A percentile compares a stretch with the other conserved stretches of the same genome.
Evolutionary conservation across 2,888 invertebrate species (phyloP).

Genomic region (Laspeyria flexula): DNA sequence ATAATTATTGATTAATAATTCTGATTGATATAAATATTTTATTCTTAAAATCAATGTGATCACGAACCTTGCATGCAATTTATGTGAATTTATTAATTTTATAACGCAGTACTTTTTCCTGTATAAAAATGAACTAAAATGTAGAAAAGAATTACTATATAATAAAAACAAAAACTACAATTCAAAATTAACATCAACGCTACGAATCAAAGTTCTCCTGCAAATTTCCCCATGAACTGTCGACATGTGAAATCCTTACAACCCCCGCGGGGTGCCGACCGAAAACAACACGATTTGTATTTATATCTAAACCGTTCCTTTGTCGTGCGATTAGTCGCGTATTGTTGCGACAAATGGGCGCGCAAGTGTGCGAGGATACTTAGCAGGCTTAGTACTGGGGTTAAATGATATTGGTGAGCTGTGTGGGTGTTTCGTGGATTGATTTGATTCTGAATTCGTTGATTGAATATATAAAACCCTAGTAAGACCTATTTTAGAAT

Average conservation of each 20-base stretch:
- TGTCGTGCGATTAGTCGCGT: conserved; percentile 81
- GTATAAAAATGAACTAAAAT: too few relatives aligned
- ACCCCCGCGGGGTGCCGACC: conserved; percentile 62
- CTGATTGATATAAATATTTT: too few relatives aligned
- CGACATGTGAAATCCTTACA: conserved; percentile 33
- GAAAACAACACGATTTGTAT: conserved; percentile 85
- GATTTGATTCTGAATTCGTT: conserved; percentile 2
- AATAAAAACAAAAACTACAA: conserved; percentile 6
- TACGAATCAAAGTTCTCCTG: conserved; percentile 8
- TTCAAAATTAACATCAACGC: too few relatives aligned
- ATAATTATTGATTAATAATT: too few relatives aligned
- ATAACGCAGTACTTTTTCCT: too few relatives aligned
- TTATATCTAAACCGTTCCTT: conserved; percentile 82
- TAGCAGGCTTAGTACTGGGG: conserved; percentile 49
- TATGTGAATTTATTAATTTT: too few relatives aligned
- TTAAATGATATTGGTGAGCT: conserved; percentile 41
- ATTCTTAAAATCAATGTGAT: too few relatives aligned
- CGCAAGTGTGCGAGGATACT: conserved; percentile 66
- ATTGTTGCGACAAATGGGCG: conserved; percentile 65
- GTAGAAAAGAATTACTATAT: too few relatives aligned
- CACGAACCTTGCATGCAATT: too few relatives aligned
- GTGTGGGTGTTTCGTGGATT: conserved; percentile 28
- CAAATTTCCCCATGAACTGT: conserved; percentile 4
- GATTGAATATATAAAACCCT: neutral
- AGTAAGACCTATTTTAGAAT: too few relatives aligned